Percentiles rank a stretch among this genome's conserved stretches.
Evolutionary conservation across 2,113 vertebrate genomes (phyloP).

Genomic region (Catharus bicknelli): DNA sequence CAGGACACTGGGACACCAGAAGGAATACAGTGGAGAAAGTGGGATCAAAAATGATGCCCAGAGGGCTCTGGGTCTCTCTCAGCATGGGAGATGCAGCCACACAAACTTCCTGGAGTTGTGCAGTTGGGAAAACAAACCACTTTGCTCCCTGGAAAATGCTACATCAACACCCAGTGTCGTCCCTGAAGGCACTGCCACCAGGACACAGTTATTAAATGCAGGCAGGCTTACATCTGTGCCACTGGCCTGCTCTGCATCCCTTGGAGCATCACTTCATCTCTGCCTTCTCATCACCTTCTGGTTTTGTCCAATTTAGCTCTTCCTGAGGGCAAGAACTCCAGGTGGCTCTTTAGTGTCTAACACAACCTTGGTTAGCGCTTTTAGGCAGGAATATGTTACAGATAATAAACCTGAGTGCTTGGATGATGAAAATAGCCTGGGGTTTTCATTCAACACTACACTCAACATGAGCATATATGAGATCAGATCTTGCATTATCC

Average conservation of each 20-base stretch:
- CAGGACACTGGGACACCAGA: too few species aligned
- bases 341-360: conserved; percentile 29
- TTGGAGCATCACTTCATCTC: not conserved
- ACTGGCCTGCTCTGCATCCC: not conserved
- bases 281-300: not conserved
- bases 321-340: conserved; percentile 11
- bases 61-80: not conserved
- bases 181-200: not conserved
- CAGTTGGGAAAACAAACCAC: not conserved
- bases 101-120: not conserved
- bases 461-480: not conserved
- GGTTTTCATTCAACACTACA: conserved; percentile 17
- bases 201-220: not conserved
- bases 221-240: not conserved
- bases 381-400: conserved; percentile 19
- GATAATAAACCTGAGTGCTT: conserved; percentile 7
- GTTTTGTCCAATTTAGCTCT: conserved; percentile 31
- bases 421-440: conserved; percentile 40
- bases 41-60: not conserved
- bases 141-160: not conserved
- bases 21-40: not conserved
- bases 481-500: conserved; percentile 9
- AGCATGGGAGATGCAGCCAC: not conserved
- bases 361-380: not conserved
- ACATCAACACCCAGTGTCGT: not conserved